Base-by-base conservation (phyloP, 2,797 vertebrate species). In the Triplophysa bombifrons region DNA sequence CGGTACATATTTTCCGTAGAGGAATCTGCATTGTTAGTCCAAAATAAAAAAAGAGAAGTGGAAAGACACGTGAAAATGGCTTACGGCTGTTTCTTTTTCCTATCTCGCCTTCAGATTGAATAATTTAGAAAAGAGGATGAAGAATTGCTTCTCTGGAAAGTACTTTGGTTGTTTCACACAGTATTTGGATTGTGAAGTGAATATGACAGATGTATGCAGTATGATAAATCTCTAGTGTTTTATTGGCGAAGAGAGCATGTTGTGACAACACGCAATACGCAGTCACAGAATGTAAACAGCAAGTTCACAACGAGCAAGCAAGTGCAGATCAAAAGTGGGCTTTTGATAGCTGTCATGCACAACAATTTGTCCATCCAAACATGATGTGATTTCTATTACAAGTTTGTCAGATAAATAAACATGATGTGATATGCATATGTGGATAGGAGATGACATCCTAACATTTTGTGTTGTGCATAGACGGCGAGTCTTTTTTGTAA, bases 21-120 rank as follows among this genome's bases (percentile, higher is more conserved):
- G 16, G 71, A 90, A 90, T 89, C 89, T 90, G 86, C 75, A 86
- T 81, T 84, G 84, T 89, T 89, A 87, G 90, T 82, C 87, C 76
- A 76, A 61, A 76, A 84, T 87, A 86, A 89, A 48, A 27, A 91
- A 83, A 83, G 67, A 85, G 87, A 83, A 68, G 71, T 67, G 81
- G 77, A 88, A 83, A 86, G 81, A 87, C 86, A 70, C 69, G 86
- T 81, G 63, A 85, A 88, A 85, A 41, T 89, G 80, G 86, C 90
- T 93, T 84, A 80, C 82, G 88, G 90, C 88, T 86, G 83, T 87
- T 85, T 75, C 81, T 74, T 85, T 86, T 89, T 80, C 64, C 38
- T 65, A 66, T 66, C 44, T 72, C 73, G 65, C 61, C 66, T 65
- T 76, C 60, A 80, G 70, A 72, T 65, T 78, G 69, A 80, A 84